Evolutionary conservation across 1,140 invertebrate genomes (phyloP).

Genomic region (Pararge aegeria): DNA sequence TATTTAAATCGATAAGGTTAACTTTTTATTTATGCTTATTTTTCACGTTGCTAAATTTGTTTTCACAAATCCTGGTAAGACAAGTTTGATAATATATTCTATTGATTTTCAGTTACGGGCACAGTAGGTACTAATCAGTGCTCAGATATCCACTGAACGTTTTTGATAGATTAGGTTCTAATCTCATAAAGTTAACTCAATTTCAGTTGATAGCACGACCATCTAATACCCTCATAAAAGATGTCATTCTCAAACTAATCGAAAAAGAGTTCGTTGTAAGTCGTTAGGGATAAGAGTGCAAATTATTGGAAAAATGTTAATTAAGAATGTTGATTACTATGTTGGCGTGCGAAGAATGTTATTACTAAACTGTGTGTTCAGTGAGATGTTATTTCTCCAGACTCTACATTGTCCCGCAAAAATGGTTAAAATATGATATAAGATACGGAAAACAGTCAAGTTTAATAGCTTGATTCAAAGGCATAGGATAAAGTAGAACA

Average conservation of each 20-base stretch:
- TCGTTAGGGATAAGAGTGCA: not conserved
- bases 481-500: too few species aligned
- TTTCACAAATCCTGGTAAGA: too few species aligned
- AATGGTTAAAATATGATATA: too few species aligned
- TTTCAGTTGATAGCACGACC: not conserved
- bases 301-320: not conserved
- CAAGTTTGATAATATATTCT: too few species aligned
- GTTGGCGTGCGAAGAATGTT: not conserved
- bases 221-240: not conserved
- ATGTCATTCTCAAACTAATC: not conserved
- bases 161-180: not conserved
- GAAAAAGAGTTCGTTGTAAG: not conserved
- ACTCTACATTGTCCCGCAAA: too few species aligned
- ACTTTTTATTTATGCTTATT: too few species aligned
- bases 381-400: too few species aligned
- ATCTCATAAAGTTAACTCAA: not conserved
- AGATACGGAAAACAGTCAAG: too few species aligned
- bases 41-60: too few species aligned
- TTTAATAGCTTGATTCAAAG: too few species aligned
- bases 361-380: too few species aligned
- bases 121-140: not conserved
- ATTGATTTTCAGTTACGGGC: not conserved
- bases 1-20: too few species aligned
- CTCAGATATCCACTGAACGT: not conserved
- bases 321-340: not conserved